A percentile compares a stretch with the other conserved stretches of the same genome.
These are phyloP conservation scores for Caretta caretta DNA, from an alignment of 2,113 vertebrate genomes.

Conservation along the genomic window DNA sequence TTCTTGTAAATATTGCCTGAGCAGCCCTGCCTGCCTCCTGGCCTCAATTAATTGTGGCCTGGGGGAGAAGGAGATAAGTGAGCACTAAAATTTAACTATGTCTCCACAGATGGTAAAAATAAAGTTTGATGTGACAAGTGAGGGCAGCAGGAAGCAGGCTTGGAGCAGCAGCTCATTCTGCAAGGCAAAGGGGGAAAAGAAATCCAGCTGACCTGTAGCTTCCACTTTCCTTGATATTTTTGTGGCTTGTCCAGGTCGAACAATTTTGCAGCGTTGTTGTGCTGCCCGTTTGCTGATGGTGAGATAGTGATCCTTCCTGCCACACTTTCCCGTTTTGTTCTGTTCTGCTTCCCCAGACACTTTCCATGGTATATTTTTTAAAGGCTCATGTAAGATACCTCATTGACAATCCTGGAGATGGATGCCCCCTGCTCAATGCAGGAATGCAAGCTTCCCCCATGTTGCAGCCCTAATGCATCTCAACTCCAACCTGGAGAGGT, in stretches of 20 bases:
- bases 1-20: conserved; percentile 44
- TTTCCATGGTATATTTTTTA: neutral
- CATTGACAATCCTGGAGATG: neutral
- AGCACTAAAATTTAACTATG: conserved; percentile 28
- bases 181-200: neutral
- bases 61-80: conserved; percentile 65
- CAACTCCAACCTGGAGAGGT: neutral
- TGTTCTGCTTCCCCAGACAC: neutral
- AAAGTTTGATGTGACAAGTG: neutral
- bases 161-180: neutral
- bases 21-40: conserved; percentile 62
- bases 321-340: neutral
- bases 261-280: neutral
- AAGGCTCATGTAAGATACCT: neutral
- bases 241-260: neutral
- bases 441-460: neutral
- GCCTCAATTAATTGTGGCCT: conserved; percentile 69
- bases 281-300: neutral
- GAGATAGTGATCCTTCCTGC: neutral
- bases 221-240: neutral
- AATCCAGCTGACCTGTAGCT: neutral
- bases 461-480: neutral
- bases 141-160: neutral
- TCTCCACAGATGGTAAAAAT: conserved; percentile 17
- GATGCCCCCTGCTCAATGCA: neutral